A percentile compares a stretch with the other conserved stretches of the same genome.
phyloP scores from a whole-genome alignment of 1,140 invertebrate species.

The Drosophila tani region DNA sequence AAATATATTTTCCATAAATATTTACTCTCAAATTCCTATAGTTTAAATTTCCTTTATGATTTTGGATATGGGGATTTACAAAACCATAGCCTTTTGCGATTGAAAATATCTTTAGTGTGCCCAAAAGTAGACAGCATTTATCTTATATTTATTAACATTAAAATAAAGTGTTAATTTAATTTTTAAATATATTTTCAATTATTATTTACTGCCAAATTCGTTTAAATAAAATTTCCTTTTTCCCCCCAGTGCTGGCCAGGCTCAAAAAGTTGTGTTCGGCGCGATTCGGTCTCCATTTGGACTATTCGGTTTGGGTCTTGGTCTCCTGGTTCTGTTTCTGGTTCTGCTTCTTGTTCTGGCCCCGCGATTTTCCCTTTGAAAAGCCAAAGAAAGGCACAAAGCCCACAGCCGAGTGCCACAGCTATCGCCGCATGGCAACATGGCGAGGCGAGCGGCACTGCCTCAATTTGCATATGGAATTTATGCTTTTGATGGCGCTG shows the following conservation, averaged over 20 bases:
- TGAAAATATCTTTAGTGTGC: background rate
- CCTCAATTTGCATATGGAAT: conserved; percentile 78
- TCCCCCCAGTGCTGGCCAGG: background rate
- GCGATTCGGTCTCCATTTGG: conserved; percentile 34
- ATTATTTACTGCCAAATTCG: background rate
- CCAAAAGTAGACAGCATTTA: too few species aligned
- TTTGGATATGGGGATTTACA: too few species aligned
- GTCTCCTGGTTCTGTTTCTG: conserved; percentile 4
- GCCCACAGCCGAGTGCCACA: conserved; percentile 8
- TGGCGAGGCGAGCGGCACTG: background rate
- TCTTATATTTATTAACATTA: too few species aligned
- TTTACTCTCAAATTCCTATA: too few species aligned
- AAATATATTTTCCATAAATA: too few species aligned
- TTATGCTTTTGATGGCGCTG: conserved; percentile 76
- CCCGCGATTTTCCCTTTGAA: conserved; percentile 2
- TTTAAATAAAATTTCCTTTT: background rate
- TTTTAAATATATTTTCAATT: background rate
- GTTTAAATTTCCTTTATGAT: too few species aligned
- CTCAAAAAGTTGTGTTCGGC: conserved; percentile 5
- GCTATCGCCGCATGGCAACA: conserved; percentile 1
- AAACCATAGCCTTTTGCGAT: too few species aligned
- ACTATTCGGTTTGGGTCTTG: background rate
- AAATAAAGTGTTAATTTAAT: background rate
- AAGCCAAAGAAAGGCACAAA: conserved; percentile 28
- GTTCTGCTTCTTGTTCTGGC: conserved; percentile 7